Base-by-base conservation (phyloP, 2,888 invertebrate species). In the Heliconius aoede region DNA sequence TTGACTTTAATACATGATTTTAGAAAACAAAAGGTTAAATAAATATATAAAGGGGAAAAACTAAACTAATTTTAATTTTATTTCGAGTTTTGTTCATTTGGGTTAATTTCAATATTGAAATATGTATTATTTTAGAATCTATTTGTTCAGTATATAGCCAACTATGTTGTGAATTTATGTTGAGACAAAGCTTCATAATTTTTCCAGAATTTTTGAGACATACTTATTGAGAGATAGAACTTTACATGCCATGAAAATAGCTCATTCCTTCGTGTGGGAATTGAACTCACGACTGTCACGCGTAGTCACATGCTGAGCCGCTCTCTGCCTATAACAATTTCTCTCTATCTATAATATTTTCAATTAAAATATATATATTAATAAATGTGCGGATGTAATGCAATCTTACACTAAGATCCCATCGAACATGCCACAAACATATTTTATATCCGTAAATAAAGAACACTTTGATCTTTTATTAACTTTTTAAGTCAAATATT, bases 1-100 rank as follows among this genome's bases (percentile, higher is more conserved):
- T 73, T 79, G 77, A 71, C 75, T 77, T 60, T 69, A 77, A 76
- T 78, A 74, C 75, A 77, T 75, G 79, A 75, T 69, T 73, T 55
- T 62, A 77, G 64, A 72, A 72, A 77, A 75, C 36, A 69, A 60
- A 72, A 74, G 36, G 72, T 36, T 51, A 21, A 62, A 64, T 18
- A 73, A 67, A 72, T 76, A 67, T 46, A 67, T 72, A 74, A 77
- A 11, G 51, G 60, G 67, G 69, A 36, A 71, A 71, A 73, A 30
- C 28, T 62, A 46, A 74, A 60, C 72, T 67, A 46, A 61, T 67
- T 72, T 72, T 72, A 58, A 30, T 46, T 58, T 68, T 64, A 60
- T 28, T 26, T 60, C 21, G 32, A 24, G 26, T 36, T 60, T 1
- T 18, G 26, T 60, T 26, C 21, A 1, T 28, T 28, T 26, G 18